A percentile compares a stretch with the other conserved stretches of the same genome.
phyloP scores from a whole-genome alignment of 2,888 invertebrate genomes.

The Adelognathus sp. region DNA sequence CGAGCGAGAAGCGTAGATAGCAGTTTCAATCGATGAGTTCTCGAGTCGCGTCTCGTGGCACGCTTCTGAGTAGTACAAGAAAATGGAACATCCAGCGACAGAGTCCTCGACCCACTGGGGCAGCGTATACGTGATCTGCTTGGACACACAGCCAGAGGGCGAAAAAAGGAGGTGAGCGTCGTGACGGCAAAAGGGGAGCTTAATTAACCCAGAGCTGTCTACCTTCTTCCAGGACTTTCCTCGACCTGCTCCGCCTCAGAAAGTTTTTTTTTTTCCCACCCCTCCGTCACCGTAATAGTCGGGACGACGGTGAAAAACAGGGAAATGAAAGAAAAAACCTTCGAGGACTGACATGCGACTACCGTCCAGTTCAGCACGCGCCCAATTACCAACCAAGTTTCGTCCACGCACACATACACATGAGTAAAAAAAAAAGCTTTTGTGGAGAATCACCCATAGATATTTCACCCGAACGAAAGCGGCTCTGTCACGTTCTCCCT shows the following conservation, averaged over 20 bases:
- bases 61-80: no score
- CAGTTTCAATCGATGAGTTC: no score
- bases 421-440: not conserved
- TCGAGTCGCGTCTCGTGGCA: no score
- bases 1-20: no score
- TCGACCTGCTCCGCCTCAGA: slow-evolving; percentile 1
- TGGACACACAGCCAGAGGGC: slow-evolving; percentile 24
- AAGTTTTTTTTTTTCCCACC: not conserved
- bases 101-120: slow-evolving; percentile 17
- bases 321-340: not conserved
- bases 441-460: not conserved
- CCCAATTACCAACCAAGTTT: slow-evolving; percentile 14
- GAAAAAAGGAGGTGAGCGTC: not conserved
- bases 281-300: not conserved
- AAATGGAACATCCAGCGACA: not conserved
- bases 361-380: slow-evolving; percentile 11
- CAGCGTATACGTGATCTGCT: slow-evolving; percentile 31
- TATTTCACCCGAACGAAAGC: not conserved
- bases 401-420: not conserved
- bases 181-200: not conserved
- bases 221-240: slow-evolving; percentile 22
- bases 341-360: slow-evolving; percentile 17
- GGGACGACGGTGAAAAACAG: no score
- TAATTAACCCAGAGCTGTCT: slow-evolving; percentile 37
- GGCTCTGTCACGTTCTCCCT: not conserved